These are phyloP conservation scores for Sphaeridia pumilis DNA, from an alignment of 2,888 invertebrate genomes.

Conservation along the genomic window DNA sequence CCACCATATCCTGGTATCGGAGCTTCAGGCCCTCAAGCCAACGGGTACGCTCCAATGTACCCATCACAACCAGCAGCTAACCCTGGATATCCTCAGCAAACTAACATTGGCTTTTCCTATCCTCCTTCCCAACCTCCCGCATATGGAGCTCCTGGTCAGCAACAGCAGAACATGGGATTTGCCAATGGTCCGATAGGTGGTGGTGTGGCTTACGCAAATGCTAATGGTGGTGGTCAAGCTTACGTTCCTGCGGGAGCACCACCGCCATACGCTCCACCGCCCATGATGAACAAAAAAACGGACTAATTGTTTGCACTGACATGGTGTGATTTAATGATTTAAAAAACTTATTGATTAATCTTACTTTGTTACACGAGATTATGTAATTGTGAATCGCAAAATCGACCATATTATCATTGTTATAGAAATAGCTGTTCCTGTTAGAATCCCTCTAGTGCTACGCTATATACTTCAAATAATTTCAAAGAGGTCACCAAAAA, in stretches of 20 bases:
- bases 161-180: not conserved
- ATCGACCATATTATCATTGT: too few relatives aligned
- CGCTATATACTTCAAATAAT: too few relatives aligned
- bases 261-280: conserved; percentile 16
- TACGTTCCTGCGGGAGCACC: conserved; percentile 23
- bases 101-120: conserved; percentile 2
- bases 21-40: not conserved
- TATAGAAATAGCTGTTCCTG: too few relatives aligned
- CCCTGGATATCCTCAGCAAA: conserved; percentile 13
- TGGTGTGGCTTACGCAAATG: conserved; percentile 26
- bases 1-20: conserved; percentile 46
- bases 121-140: conserved; percentile 6
- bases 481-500: too few relatives aligned
- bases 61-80: conserved; percentile 4
- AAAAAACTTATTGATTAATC: too few relatives aligned
- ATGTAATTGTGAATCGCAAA: too few relatives aligned
- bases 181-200: conserved; percentile 4
- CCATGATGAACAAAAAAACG: conserved; percentile 15
- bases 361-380: too few relatives aligned
- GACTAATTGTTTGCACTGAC: too few relatives aligned
- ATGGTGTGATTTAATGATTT: too few relatives aligned
- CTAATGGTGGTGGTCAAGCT: conserved; percentile 22
- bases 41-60: not conserved
- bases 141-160: not conserved
- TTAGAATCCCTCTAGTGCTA: too few relatives aligned